Base-by-base conservation (phyloP, 2,797 vertebrate genomes). In the Smutsia temminckii region DNA sequence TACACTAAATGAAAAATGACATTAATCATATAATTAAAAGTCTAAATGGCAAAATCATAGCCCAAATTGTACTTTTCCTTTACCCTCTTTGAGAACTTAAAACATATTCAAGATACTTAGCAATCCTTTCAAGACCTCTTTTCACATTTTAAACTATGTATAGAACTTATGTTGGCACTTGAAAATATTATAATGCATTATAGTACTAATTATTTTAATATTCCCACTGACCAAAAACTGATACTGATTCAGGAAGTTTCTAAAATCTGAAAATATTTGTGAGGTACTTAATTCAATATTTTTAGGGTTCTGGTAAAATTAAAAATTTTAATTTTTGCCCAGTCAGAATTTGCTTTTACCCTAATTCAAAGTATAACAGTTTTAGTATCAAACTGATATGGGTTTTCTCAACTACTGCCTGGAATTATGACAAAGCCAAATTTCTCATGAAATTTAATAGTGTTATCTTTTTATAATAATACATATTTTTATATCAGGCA, bases 91-190 rank as follows among this genome's bases (percentile, higher is more conserved):
- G 63, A 59, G 46, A 94, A 85, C 7, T 51, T 89, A 86, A 84
- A 84, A 89, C 25, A 66, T 63, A 72, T 34, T 94, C 40, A 92
- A 85, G 42, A 79, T 83, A 89, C 85, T 95, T 86, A 93, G 37
- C 94, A 92, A 89, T 57, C 21, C 34, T 89, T 92, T 89, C 32
- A 59, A 9, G 49, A 63, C 93, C 92, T n/a, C 32, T 85, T 95
- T 75, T 64, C 64, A 94, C 32, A 64, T 85, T 94, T 93, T 93
- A 97, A 96, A 94, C 23, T 49, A 92, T 46, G 11, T 14, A 59
- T 7, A 92, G 23, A 88, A 83, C 66, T 89, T 94, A 75, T 75
- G 11, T 68, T 93, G 55, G 53, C 64, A 77, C 61, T 34, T 87
- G 14, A 92, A 93, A 85, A 80, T 53, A 61, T 21, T 55, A 25